phyloP scores from a whole-genome alignment of 2,797 vertebrate species.

The Limosa lapponica region DNA sequence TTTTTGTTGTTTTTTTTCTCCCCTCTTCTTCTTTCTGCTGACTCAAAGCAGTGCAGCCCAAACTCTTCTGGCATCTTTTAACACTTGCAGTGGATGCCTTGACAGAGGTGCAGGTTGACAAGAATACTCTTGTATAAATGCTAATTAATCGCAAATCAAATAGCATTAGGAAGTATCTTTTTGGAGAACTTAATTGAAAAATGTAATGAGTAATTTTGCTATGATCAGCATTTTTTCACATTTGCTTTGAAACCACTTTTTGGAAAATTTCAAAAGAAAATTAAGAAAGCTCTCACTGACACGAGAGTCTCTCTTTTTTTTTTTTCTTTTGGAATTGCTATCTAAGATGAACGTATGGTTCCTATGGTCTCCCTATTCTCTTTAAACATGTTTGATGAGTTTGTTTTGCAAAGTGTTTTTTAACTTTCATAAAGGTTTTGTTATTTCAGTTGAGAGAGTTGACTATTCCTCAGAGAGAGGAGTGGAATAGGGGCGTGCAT shows the following conservation, averaged over 20 bases:
- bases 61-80: not conserved
- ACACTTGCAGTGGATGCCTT: not conserved
- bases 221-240: not conserved
- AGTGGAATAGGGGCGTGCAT: fast-evolving
- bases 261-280: not conserved
- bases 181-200: not conserved
- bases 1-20: no score
- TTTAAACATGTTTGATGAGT: not conserved
- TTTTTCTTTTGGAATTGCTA: not conserved
- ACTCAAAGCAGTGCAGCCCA: not conserved
- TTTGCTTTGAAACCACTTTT: not conserved
- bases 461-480: not conserved
- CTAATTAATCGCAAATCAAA: not conserved
- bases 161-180: not conserved
- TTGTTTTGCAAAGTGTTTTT: not conserved
- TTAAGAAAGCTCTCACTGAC: not conserved
- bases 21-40: fast-evolving
- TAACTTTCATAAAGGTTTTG: not conserved
- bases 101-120: not conserved
- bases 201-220: not conserved
- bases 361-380: not conserved
- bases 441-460: not conserved
- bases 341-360: not conserved
- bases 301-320: not conserved
- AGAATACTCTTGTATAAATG: not conserved